These are phyloP conservation scores for Sebastes iracundus DNA, from an alignment of 2,797 vertebrate genomes.

Conservation along the genomic window DNA sequence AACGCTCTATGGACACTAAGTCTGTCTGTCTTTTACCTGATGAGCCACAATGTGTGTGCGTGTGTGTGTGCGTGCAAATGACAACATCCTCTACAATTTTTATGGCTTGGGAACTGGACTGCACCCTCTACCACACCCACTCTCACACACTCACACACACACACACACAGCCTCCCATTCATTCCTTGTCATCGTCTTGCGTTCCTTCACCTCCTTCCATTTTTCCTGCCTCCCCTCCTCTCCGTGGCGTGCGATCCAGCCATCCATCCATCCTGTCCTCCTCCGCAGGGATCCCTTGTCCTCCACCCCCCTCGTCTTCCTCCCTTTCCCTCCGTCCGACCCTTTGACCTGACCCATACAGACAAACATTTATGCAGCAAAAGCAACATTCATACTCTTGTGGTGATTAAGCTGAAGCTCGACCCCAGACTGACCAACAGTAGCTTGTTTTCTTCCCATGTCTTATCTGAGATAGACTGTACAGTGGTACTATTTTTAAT, in stretches of 20 bases:
- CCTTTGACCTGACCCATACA: constrained; percentile 52
- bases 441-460: neutral
- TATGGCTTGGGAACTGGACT: constrained; percentile 36
- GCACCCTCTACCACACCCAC: neutral
- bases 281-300: constrained; percentile 59
- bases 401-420: neutral
- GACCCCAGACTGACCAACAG: neutral
- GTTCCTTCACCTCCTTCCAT: constrained; percentile 42
- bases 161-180: constrained; percentile 29
- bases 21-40: neutral
- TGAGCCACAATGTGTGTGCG: neutral
- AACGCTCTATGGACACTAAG: neutral
- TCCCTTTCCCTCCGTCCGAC: constrained; percentile 60
- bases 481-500: neutral
- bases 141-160: neutral
- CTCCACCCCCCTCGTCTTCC: constrained; percentile 32
- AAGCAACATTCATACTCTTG: constrained; percentile 23
- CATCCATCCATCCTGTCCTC: constrained; percentile 70
- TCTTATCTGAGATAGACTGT: neutral
- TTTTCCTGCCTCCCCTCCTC: constrained; percentile 41
- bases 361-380: constrained; percentile 52
- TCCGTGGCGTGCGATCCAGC: constrained; percentile 54
- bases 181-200: constrained; percentile 38
- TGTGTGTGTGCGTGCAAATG: neutral
- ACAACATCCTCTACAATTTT: constrained; percentile 39